Evolutionary conservation across 2,797 vertebrate genomes (phyloP), one percentile per base, ranked within the genome.

Genomic region (Pampus argenteus): DNA sequence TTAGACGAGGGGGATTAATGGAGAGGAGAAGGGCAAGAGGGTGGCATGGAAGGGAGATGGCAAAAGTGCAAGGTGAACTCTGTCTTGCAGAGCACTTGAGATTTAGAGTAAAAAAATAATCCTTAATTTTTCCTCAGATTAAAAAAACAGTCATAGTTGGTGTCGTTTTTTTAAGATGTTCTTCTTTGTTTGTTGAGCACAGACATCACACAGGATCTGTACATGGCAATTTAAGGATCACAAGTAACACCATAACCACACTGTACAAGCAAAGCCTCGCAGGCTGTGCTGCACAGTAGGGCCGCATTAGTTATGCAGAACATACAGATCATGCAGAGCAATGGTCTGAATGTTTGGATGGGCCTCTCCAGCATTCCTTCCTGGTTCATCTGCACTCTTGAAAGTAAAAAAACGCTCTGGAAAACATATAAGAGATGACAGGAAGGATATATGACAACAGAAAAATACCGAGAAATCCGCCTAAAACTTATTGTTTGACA

Each of bases 321-420:
- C 61, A 44, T 55, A 71, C 26, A 71, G 73, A 85, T 88, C 83
- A 74, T 10, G 78, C 77, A 74, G 79, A 74, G 81, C 66, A 22
- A 59, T 15, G 58, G 67, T 71, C 59, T 65, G 48, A 80, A 73
- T 87, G 85, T 89, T 87, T 89, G 80, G 88, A 86, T 78, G 86
- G 84, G 88, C 83, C 85, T 88, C 86, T 72, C 66, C 44, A 79
- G 78, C 85, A 91, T 89, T 92, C 87, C 83, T 87, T 71, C 65
- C 67, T 65, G 71, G 67, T 54, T 58, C 66, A 78, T 81, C 70
- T 73, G 74, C 60, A 38, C 60, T 73, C 68, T 78, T 66, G 31
- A 57, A 79, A 26, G 61, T 79, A 72, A 49, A 76, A 72, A 49
- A 76, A 61, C 38, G 26, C 1, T 60, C n/a, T 63, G 38, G 13